phyloP scores from a whole-genome alignment of 64 coral and sea anemone species.

The Dendrophyllia cribrosa region DNA sequence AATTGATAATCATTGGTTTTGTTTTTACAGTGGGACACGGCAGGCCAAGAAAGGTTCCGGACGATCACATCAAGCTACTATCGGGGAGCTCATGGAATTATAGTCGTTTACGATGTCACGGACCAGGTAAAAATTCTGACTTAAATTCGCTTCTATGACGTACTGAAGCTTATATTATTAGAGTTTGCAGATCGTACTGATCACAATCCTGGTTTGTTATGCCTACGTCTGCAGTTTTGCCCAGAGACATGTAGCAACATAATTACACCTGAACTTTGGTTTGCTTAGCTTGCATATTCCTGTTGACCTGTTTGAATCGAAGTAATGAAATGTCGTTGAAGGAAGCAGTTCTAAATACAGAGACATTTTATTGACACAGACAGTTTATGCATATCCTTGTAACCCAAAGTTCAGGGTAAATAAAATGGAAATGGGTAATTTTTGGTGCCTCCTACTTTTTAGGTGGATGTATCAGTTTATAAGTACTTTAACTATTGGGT shows the following conservation, averaged over 20 bases:
- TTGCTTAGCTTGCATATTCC: neutral
- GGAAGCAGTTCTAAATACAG: neutral
- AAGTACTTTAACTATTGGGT: too few relatives aligned
- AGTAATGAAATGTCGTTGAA: neutral
- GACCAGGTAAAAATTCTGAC: slow-evolving; percentile 76
- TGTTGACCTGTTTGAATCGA: neutral
- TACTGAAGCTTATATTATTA: neutral
- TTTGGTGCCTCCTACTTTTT: too few relatives aligned
- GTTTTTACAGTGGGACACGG: slow-evolving; percentile 93
- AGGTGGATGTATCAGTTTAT: too few relatives aligned
- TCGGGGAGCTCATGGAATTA: slow-evolving; percentile 91
- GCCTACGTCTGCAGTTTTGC: neutral
- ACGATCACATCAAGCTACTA: slow-evolving; percentile 99
- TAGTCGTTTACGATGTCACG: slow-evolving; percentile 97
- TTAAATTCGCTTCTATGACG: neutral
- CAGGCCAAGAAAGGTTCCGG: slow-evolving; percentile 93
- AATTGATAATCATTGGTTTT: neutral
- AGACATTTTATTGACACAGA: neutral
- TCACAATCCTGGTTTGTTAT: neutral
- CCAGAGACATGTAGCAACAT: neutral
- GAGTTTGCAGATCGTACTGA: slow-evolving; percentile 35
- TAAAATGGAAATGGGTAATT: too few relatives aligned
- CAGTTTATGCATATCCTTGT: slow-evolving; percentile 29
- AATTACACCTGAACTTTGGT: neutral
- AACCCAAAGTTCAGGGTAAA: neutral